Percentiles rank a stretch among this genome's conserved stretches.
These are phyloP conservation scores for Montipora capricornis DNA, from an alignment of 64 coral and sea anemone species.

Conservation along the genomic window DNA sequence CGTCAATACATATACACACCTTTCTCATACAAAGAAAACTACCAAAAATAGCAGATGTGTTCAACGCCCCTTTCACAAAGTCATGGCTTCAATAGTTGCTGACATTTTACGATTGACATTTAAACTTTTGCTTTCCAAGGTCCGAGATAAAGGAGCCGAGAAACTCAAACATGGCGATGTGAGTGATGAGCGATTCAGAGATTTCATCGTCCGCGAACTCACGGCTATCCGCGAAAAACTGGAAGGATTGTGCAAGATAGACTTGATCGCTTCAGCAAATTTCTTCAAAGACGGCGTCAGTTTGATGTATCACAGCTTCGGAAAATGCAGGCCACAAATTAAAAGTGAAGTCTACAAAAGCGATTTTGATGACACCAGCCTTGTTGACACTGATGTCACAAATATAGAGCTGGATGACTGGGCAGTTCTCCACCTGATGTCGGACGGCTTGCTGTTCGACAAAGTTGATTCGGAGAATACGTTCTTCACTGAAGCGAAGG, in stretches of 20 bases:
- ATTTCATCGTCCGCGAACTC: constrained; percentile 82
- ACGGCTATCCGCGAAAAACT: constrained; percentile 77
- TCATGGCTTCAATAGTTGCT: constrained; percentile 61
- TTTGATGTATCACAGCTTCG: constrained; percentile 63
- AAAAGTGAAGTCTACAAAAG: constrained; percentile 3
- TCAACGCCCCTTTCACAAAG: neutral
- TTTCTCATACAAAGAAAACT: too few relatives aligned
- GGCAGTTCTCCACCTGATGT: constrained; percentile 65
- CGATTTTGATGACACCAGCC: constrained; percentile 19
- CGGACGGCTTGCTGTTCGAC: constrained; percentile 37
- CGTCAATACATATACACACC: too few relatives aligned
- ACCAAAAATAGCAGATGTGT: too few relatives aligned
- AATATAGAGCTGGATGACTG: constrained; percentile 57
- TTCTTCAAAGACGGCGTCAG: constrained; percentile 79
- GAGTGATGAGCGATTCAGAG: constrained; percentile 63
- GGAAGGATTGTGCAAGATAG: constrained; percentile 68
- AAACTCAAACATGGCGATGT: constrained; percentile 79
- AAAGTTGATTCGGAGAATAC: constrained; percentile 51
- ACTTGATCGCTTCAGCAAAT: constrained; percentile 53
- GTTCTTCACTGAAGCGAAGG: constrained; percentile 63
- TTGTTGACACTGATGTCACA: constrained; percentile 17
- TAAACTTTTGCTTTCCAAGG: constrained; percentile 68
- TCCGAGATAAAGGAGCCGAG: constrained; percentile 62
- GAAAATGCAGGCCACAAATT: neutral
- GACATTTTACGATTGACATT: constrained; percentile 67